Percentiles rank a stretch among this genome's conserved stretches.
Conservation (phyloP, 1,140 invertebrate genomes). For the Pachyrhynchus sulphureomaculatus region DNA sequence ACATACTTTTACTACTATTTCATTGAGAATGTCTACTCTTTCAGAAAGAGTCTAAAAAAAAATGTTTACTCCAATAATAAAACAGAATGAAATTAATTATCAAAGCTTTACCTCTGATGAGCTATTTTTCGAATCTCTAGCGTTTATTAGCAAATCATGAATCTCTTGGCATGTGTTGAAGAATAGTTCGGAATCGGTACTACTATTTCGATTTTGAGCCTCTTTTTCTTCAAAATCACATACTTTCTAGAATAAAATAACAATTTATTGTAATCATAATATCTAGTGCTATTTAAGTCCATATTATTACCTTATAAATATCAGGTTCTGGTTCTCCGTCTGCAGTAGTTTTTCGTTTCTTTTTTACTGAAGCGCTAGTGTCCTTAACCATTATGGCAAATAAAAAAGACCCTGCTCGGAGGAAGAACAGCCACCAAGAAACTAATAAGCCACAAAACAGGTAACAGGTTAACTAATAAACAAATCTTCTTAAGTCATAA, state of each 20-base stretch:
- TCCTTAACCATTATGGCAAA: conserved; percentile 49
- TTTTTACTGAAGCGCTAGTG: conserved; percentile 33
- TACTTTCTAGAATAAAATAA: conserved; percentile 57
- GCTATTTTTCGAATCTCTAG: conserved; percentile 61
- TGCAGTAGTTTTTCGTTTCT: conserved; percentile 39
- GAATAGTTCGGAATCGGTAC: conserved; percentile 68
- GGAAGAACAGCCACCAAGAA: too few relatives aligned
- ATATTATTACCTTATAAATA: conserved; percentile 42
- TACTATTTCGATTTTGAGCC: conserved; percentile 62
- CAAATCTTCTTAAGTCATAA: too few relatives aligned
- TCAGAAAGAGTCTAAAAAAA: conserved; percentile 21
- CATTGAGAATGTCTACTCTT: conserved; percentile 57
- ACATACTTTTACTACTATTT: conserved; percentile 74
- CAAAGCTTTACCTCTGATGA: background rate
- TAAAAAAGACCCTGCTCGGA: too few relatives aligned
- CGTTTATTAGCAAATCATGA: conserved; percentile 63
- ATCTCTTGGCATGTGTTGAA: conserved; percentile 68
- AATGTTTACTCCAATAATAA: conserved; percentile 13
- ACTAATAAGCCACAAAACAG: too few relatives aligned
- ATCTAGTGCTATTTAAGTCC: background rate
- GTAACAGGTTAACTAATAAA: too few relatives aligned
- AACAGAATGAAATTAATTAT: background rate
- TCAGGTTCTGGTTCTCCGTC: conserved; percentile 41
- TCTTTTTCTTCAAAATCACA: conserved; percentile 74
- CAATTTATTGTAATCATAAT: conserved; percentile 7